A percentile compares a stretch with the other conserved stretches of the same genome.
Conservation (phyloP, 2,888 invertebrate species). For the Metallyticus violacea region DNA sequence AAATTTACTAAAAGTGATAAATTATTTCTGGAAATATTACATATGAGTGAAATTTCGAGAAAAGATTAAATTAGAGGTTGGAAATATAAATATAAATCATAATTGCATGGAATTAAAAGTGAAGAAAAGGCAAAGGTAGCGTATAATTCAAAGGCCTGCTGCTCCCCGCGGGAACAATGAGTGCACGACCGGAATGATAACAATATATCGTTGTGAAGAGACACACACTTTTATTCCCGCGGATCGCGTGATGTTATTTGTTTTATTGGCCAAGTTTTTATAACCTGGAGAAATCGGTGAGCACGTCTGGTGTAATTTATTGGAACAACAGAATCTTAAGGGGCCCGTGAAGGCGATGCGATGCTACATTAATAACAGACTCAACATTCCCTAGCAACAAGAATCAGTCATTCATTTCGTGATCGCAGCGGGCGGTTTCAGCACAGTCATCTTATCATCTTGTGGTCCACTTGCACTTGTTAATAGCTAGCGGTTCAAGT, state of each 20-base stretch:
- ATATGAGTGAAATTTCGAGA: too few relatives aligned
- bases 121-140: too few relatives aligned
- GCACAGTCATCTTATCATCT: background rate
- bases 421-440: background rate
- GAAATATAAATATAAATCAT: too few relatives aligned
- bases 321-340: background rate
- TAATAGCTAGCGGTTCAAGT: too few relatives aligned
- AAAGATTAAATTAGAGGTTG: too few relatives aligned
- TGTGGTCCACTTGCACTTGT: too few relatives aligned
- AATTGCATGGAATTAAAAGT: too few relatives aligned
- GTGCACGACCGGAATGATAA: background rate
- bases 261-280: background rate
- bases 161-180: too few relatives aligned
- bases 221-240: background rate
- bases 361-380: background rate
- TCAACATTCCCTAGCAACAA: background rate
- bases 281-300: background rate
- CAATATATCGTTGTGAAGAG: background rate
- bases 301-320: background rate
- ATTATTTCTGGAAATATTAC: too few relatives aligned
- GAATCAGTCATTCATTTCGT: background rate
- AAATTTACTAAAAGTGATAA: too few relatives aligned
- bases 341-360: too few relatives aligned
- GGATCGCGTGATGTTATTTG: background rate
- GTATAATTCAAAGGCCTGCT: too few relatives aligned